Percentiles rank a stretch among this genome's conserved stretches.
Evolutionary conservation across 2,888 invertebrate genomes (phyloP).

Genomic region (Torymus texanus): DNA sequence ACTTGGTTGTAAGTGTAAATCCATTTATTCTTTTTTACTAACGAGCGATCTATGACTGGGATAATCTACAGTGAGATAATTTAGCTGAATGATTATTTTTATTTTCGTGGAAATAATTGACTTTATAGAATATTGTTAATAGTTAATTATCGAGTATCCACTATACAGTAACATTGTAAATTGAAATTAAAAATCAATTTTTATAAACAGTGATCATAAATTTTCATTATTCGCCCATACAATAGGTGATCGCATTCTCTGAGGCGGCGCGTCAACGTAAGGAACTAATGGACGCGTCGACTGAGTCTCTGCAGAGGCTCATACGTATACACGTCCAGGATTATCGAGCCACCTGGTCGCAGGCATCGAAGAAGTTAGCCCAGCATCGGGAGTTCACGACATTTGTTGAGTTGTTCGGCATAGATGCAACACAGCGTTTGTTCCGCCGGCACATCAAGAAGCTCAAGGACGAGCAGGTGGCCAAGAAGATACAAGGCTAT

Average conservation of each 20-base stretch:
- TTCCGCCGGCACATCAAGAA: constrained; percentile 88
- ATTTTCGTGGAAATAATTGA: no score
- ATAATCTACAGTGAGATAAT: no score
- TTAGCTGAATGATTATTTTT: no score
- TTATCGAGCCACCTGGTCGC: constrained; percentile 90
- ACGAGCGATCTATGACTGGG: no score
- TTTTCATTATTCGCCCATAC: no score
- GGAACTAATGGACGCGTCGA: constrained; percentile 92
- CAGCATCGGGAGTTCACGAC: constrained; percentile 92
- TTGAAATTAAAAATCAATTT: no score
- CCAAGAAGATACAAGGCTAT: constrained; percentile 85
- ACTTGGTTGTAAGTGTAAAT: no score
- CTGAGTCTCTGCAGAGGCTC: constrained; percentile 91
- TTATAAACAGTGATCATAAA: no score
- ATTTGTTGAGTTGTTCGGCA: constrained; percentile 92
- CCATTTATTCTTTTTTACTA: no score
- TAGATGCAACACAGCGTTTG: constrained; percentile 86
- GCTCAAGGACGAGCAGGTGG: constrained; percentile 87
- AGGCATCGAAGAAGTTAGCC: constrained; percentile 89
- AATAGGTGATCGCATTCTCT: constrained; percentile 82
- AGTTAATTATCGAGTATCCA: no score
- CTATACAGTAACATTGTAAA: no score
- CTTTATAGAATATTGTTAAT: no score
- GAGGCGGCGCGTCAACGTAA: constrained; percentile 91
- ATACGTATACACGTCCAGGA: constrained; percentile 90